Evolutionary conservation across 2,113 vertebrate genomes (phyloP).

Genomic region (Numenius arquata): DNA sequence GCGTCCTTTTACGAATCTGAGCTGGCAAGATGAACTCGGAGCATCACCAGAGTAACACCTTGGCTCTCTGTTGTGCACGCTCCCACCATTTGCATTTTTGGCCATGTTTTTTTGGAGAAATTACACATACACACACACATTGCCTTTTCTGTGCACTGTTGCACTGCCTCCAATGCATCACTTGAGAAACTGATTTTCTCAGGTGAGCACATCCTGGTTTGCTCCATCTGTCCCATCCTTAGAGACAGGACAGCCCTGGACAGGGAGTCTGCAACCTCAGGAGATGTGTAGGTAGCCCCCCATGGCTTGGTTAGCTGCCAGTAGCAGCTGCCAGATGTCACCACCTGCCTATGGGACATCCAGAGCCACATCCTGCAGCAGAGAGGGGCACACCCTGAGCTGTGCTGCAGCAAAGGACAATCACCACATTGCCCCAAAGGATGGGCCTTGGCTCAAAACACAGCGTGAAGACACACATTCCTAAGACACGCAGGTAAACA

Average conservation of each 20-base stretch:
- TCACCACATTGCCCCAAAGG: fast-evolving
- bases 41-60: background rate
- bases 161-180: background rate
- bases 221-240: background rate
- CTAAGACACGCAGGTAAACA: background rate
- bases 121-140: background rate
- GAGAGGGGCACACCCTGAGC: fast-evolving
- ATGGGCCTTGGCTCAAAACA: background rate
- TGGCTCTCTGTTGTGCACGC: background rate
- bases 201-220: background rate
- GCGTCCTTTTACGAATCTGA: background rate
- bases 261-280: background rate
- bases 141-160: background rate
- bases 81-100: background rate
- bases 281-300: background rate
- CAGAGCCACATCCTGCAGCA: background rate
- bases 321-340: background rate
- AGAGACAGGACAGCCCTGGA: background rate
- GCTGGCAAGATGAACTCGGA: background rate
- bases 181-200: background rate
- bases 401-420: background rate
- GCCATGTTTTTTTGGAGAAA: background rate
- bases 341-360: background rate
- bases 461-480: fast-evolving
- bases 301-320: background rate